A percentile compares a stretch with the other conserved stretches of the same genome.
These are phyloP conservation scores for Xylota sylvarum DNA, from an alignment of 2,888 invertebrate genomes.

Conservation along the genomic window DNA sequence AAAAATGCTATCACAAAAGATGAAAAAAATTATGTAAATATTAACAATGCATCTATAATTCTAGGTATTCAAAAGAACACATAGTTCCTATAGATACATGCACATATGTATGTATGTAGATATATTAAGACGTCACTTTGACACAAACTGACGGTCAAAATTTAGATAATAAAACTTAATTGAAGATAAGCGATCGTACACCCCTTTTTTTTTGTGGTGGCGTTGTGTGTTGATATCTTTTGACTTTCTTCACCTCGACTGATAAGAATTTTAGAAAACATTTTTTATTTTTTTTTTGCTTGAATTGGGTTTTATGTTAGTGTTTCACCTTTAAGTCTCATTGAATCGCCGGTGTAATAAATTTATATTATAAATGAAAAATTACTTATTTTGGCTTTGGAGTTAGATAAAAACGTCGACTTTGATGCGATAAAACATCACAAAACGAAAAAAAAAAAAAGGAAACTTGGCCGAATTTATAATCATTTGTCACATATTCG, in stretches of 20 bases:
- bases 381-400: constrained; percentile 35
- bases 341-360: constrained; percentile 45
- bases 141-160: constrained; percentile 30
- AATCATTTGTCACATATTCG: constrained; percentile 19
- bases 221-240: constrained; percentile 24
- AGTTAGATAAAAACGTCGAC: constrained; percentile 36
- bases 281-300: too few relatives aligned
- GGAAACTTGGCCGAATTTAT: constrained; percentile 6
- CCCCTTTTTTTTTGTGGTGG: constrained; percentile 11
- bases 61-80: background rate
- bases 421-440: constrained; percentile 40
- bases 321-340: constrained; percentile 15
- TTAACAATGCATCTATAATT: background rate
- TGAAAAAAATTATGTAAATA: constrained; percentile 28
- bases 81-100: background rate
- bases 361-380: constrained; percentile 48
- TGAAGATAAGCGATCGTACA: constrained; percentile 30
- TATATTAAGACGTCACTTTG: constrained; percentile 24
- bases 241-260: constrained; percentile 8
- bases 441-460: background rate
- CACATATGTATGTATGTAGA: background rate
- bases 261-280: constrained; percentile 11
- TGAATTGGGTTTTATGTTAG: constrained; percentile 3
- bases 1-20: constrained; percentile 8
- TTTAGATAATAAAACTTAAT: constrained; percentile 34